Percentiles rank a stretch among this genome's conserved stretches.
Evolutionary conservation across 53 echinoderm and acorn worm genomes (phyloP).

Genomic region (Arbacia lixula): DNA sequence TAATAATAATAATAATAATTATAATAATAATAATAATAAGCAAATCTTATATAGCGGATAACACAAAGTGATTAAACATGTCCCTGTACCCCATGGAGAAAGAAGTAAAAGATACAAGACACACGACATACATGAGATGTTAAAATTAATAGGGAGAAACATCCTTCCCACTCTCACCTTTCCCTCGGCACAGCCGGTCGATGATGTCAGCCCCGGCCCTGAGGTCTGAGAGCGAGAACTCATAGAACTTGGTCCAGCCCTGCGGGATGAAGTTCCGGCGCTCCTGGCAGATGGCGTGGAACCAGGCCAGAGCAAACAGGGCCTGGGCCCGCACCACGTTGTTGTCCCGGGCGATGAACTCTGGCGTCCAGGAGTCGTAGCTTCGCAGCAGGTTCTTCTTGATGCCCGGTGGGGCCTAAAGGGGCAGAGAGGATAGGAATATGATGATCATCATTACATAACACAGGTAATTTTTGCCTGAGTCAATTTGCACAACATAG

Average conservation of each 20-base stretch:
- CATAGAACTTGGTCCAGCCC: conserved; percentile 99
- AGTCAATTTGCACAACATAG: no score
- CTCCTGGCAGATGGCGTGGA: conserved; percentile 97
- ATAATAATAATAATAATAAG: no score
- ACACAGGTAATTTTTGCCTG: no score
- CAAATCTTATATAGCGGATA: no score
- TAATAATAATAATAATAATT: no score
- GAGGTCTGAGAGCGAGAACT: conserved; percentile 94
- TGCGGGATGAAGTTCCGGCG: conserved; percentile 98
- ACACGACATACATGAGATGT: no score
- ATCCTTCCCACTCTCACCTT: no score
- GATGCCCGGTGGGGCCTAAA: conserved; percentile 95
- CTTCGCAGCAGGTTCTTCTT: conserved; percentile 96
- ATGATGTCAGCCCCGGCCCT: conserved; percentile 98
- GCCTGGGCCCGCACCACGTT: conserved; percentile 90
- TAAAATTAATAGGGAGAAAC: no score
- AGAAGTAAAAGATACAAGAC: no score
- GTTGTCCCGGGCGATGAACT: conserved; percentile 90
- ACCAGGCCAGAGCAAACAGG: conserved; percentile 99
- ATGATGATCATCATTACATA: no score
- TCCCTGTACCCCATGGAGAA: no score
- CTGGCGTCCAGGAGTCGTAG: conserved; percentile 97
- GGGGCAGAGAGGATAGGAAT: neutral
- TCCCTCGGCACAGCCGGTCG: conserved; percentile 74
- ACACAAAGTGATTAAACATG: no score